Conservation (phyloP, 2,888 invertebrate species). For the Sceliomorpha sp. region DNA sequence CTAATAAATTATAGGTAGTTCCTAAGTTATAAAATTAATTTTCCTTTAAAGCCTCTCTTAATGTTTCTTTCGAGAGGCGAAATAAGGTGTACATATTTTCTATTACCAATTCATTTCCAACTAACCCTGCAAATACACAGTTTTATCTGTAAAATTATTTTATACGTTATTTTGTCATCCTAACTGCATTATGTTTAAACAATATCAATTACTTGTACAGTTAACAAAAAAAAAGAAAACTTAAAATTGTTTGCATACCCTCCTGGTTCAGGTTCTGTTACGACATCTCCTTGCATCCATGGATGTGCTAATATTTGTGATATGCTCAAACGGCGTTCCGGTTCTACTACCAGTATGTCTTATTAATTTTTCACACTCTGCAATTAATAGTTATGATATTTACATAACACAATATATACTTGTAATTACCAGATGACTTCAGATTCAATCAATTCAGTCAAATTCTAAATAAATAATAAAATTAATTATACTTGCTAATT, state of each 20-base stretch:
- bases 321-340: conserved; percentile 90
- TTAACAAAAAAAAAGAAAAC: no score
- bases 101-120: conserved; percentile 85
- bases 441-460: no score
- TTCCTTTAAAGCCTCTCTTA: conserved; percentile 88
- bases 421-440: no score
- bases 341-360: conserved; percentile 95
- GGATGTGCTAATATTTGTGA: conserved; percentile 92
- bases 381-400: no score
- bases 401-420: no score
- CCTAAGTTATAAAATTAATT: conserved; percentile 95
- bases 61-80: conserved; percentile 87
- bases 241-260: conserved; percentile 67
- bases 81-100: conserved; percentile 92
- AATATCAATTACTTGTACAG: no score
- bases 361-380: conserved; percentile 96
- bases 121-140: conserved; percentile 62
- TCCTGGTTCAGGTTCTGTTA: conserved; percentile 74
- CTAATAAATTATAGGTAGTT: conserved; percentile 94
- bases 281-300: conserved; percentile 85
- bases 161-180: no score
- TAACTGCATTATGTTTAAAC: no score
- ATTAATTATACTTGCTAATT: no score
- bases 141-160: conserved; percentile 1
- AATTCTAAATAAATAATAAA: no score